Evolutionary conservation across 2,113 vertebrate genomes (phyloP).

Genomic region (Ophthalmolycus amberensis): DNA sequence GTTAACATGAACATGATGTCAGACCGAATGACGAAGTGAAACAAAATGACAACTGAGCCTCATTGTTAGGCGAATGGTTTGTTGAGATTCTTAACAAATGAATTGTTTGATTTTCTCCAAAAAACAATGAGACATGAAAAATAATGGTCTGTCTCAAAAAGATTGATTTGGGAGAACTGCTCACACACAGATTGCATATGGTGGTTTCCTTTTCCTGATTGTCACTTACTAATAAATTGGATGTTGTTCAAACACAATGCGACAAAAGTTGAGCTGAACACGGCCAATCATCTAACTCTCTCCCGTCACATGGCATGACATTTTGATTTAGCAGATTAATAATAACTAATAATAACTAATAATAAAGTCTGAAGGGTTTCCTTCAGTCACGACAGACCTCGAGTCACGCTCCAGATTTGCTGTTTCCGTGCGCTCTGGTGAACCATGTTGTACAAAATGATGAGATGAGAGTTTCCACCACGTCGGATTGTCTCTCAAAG

Average conservation of each 20-base stretch:
- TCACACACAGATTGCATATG: not conserved
- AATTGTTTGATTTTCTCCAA: not conserved
- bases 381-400: too few species aligned
- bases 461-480: not conserved
- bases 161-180: not conserved
- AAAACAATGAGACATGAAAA: not conserved
- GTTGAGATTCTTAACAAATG: not conserved
- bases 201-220: not conserved
- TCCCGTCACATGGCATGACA: too few species aligned
- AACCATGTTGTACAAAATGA: not conserved
- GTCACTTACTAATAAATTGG: not conserved
- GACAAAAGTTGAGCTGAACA: too few species aligned
- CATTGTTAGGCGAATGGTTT: not conserved
- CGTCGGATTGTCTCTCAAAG: constrained; percentile 9
- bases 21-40: not conserved
- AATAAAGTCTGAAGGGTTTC: not conserved
- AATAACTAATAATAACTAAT: too few species aligned
- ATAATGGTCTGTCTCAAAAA: not conserved
- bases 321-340: not conserved
- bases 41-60: not conserved
- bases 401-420: not conserved
- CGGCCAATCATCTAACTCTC: too few species aligned
- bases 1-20: not conserved
- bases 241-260: not conserved
- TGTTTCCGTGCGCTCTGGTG: not conserved